A percentile compares a stretch with the other conserved stretches of the same genome.
Evolutionary conservation across 2,113 vertebrate species (phyloP).

Genomic region (Phrynocephalus versicolor): DNA sequence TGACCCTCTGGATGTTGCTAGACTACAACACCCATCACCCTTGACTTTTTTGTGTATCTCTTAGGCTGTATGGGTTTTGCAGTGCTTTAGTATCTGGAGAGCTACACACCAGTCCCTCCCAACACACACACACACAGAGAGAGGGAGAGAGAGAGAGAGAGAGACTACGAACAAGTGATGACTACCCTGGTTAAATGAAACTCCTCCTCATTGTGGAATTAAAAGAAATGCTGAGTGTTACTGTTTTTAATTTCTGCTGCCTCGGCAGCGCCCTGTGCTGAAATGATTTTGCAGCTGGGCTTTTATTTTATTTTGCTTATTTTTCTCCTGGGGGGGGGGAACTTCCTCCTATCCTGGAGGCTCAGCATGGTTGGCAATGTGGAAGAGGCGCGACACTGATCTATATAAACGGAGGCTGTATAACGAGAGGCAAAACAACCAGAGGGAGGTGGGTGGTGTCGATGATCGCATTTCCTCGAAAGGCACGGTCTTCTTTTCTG

Average conservation of each 20-base stretch:
- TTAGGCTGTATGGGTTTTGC: too few species aligned
- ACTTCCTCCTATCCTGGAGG: not conserved
- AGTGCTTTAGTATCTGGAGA: too few species aligned
- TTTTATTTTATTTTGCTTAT: slow-evolving; percentile 42
- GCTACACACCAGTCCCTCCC: too few species aligned
- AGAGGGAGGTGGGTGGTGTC: too few species aligned
- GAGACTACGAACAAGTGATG: not conserved
- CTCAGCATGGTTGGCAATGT: accelerated
- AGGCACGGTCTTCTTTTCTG: not conserved
- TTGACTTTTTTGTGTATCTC: too few species aligned
- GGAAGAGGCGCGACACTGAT: too few species aligned
- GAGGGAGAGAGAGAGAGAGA: too few species aligned
- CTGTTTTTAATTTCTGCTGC: slow-evolving; percentile 47
- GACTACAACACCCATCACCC: too few species aligned
- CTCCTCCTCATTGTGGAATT: slow-evolving; percentile 35
- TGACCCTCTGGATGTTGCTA: too few species aligned
- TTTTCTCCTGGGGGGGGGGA: slow-evolving; percentile 25
- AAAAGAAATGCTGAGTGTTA: slow-evolving; percentile 40
- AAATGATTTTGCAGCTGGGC: slow-evolving; percentile 33
- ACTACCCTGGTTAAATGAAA: slow-evolving; percentile 34
- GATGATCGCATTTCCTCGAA: not conserved
- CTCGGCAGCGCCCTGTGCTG: slow-evolving; percentile 51
- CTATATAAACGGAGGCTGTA: too few species aligned
- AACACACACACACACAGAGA: too few species aligned
- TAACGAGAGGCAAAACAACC: accelerated